Evolutionary conservation across 2,797 vertebrate species (phyloP).

Genomic region (Cyclopterus lumpus): DNA sequence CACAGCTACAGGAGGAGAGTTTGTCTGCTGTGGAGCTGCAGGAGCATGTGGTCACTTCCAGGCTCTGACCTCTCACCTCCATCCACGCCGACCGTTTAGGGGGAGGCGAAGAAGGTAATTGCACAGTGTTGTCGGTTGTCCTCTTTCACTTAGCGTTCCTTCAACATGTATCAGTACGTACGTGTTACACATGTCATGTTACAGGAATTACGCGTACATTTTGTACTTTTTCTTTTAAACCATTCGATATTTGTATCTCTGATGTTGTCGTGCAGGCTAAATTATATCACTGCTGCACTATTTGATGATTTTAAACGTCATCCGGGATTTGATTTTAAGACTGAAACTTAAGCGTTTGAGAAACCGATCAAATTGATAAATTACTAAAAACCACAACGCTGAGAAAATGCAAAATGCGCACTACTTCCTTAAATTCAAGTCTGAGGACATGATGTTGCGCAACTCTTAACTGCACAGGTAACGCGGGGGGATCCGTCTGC

Average conservation of each 20-base stretch:
- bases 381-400: neutral
- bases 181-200: neutral
- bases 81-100: neutral
- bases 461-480: neutral
- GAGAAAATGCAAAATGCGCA: neutral
- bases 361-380: neutral
- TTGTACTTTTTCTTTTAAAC: neutral
- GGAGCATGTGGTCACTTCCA: slow-evolving; percentile 6
- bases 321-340: neutral
- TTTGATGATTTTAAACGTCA: neutral
- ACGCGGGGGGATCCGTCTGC: neutral
- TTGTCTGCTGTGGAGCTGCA: slow-evolving; percentile 19
- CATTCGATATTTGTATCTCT: neutral
- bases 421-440: slow-evolving; percentile 1
- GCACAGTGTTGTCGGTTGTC: neutral
- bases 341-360: neutral
- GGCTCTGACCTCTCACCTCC: slow-evolving; percentile 18
- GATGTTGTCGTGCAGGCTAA: neutral
- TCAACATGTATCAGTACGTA: neutral
- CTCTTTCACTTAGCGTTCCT: neutral
- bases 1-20: neutral
- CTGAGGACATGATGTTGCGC: neutral
- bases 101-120: slow-evolving; percentile 57
- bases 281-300: neutral
- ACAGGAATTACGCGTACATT: neutral